Evolutionary conservation across 2,888 invertebrate species (phyloP).

Genomic region (Nomada ferruginata): DNA sequence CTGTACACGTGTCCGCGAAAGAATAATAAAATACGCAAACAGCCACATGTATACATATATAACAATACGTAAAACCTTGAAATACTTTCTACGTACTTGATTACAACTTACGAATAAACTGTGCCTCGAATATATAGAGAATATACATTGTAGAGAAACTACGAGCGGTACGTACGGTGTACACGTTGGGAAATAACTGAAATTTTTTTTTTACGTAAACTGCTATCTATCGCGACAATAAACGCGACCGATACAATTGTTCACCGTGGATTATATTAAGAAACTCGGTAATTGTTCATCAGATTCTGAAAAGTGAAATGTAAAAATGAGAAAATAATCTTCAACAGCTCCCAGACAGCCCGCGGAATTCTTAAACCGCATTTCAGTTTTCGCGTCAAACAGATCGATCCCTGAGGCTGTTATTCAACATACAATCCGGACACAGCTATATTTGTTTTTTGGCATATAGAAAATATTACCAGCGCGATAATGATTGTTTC

Average conservation of each 20-base stretch:
- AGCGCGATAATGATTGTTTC: constrained; percentile 33
- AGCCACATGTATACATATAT: constrained; percentile 15
- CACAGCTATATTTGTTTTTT: constrained; percentile 14
- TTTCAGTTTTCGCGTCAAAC: constrained; percentile 22
- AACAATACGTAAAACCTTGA: constrained; percentile 49
- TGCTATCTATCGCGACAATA: not conserved
- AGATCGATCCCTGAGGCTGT: constrained; percentile 37
- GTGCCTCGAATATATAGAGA: constrained; percentile 33
- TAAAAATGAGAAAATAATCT: constrained; percentile 23
- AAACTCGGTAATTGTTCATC: not conserved
- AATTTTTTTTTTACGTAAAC: constrained; percentile 2
- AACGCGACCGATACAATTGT: not conserved
- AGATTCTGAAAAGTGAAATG: constrained; percentile 3
- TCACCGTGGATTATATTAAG: not conserved
- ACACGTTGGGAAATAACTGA: constrained; percentile 19
- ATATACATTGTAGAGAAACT: constrained; percentile 24
- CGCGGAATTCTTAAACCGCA: constrained; percentile 24
- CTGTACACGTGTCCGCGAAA: constrained; percentile 8
- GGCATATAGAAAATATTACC: constrained; percentile 33
- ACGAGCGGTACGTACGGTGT: constrained; percentile 4
- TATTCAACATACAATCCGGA: constrained; percentile 28
- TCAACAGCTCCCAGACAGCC: constrained; percentile 36
- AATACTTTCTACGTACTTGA: constrained; percentile 52
- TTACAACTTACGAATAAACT: constrained; percentile 53
- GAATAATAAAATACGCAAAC: constrained; percentile 26